Base-by-base conservation (phyloP, 2,888 invertebrate species). In the Synanthedon vespiformis region DNA sequence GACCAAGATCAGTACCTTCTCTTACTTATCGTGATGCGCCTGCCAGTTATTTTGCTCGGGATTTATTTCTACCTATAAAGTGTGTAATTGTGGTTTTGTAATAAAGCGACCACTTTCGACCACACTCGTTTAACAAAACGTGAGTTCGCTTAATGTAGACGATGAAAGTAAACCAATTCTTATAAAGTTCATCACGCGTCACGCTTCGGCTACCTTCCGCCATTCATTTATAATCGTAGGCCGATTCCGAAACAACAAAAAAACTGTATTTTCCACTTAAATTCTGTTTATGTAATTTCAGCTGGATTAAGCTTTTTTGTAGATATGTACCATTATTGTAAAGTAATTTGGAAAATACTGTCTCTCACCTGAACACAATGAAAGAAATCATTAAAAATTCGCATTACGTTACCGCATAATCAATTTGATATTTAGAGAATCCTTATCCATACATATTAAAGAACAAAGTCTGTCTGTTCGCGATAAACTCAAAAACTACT, bases 131-230 rank as follows among this genome's bases (percentile, higher is more conserved):
- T 62, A 63, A 65, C 60, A 62, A 16, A 68, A 74, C 74, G 72
- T 75, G 73, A 71, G 70, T 62, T 66, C 63, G 63, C 58, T 54
- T 68, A 68, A 68, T 65, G 62, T 61, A 51, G 57, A 57, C 58
- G 62, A 69, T 65, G 68, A 73, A 77, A 74, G 70, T 73, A 71
- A 73, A 64, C 62, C 67, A 68, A 63, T 65, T 60, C 10, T 44
- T 61, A 64, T 60, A 64, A 51, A 54, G 57, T 63, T 67, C 59
- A 59, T 57, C 61, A 62, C 48, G 49, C 53, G 41, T 57, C 51
- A 56, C 51, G 52, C 51, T 50, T 49, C 27, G 61, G 65, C 58
- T 63, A 60, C 60, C 55, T 58, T 52, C 55, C 47, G 52, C 55
- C 50, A 22, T 53, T 54, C 49, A 41, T 49, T 53, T 54, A 51